A percentile compares a stretch with the other conserved stretches of the same genome.
Conservation (phyloP, 2,113 vertebrate species). For the Leucosticte australis region DNA sequence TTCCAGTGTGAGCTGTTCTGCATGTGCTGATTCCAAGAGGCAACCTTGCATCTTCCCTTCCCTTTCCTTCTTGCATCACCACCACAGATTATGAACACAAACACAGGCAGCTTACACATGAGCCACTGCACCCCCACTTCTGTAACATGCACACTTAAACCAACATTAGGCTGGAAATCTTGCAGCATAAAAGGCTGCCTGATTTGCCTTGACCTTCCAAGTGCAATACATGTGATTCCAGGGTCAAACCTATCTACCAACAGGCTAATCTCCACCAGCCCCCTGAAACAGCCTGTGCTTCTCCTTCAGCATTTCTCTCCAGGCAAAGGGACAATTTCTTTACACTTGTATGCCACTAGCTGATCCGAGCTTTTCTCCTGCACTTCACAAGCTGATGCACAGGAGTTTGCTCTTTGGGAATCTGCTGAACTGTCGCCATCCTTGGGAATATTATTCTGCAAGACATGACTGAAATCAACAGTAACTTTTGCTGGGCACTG, state of each 20-base stretch:
- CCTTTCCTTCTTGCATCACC: background rate
- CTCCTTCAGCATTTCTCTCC: background rate
- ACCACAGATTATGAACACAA: background rate
- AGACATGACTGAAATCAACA: background rate
- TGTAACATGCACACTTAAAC: background rate
- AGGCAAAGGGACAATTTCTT: background rate
- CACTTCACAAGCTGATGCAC: background rate
- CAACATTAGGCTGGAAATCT: background rate
- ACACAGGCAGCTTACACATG: background rate
- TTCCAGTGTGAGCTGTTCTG: background rate
- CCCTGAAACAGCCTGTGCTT: background rate
- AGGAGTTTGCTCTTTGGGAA: background rate
- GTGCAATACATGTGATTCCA: background rate
- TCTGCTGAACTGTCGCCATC: background rate
- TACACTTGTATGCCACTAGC: background rate
- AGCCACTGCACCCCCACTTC: background rate
- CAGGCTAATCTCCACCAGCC: background rate
- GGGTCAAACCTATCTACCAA: background rate
- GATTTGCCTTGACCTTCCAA: background rate
- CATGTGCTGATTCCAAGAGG: background rate
- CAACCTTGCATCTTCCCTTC: background rate
- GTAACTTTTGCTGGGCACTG: background rate
- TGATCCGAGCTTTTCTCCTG: background rate
- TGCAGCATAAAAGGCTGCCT: background rate
- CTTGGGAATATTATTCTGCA: background rate